Percentiles rank a stretch among this genome's conserved stretches.
Conservation (phyloP, 2,888 invertebrate species). For the Alcis repandata region DNA sequence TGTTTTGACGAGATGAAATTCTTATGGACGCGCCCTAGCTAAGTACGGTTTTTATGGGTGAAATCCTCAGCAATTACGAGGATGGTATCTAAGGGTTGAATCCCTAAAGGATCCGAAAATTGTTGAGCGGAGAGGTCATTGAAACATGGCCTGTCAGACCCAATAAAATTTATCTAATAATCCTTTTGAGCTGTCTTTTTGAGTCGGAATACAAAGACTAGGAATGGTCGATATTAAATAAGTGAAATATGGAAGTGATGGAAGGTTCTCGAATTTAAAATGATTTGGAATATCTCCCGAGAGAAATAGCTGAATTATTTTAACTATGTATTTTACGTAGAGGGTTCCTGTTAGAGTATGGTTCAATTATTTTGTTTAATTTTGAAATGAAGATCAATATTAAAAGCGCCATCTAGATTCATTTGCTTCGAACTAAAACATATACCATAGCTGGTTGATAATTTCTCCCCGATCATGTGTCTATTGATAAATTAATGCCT, state of each 20-base stretch:
- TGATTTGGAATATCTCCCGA: conserved; percentile 4
- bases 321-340: too few species aligned
- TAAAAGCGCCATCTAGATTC: too few species aligned
- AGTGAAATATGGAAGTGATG: conserved; percentile 19
- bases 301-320: conserved; percentile 1
- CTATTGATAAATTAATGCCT: too few species aligned
- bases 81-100: conserved; percentile 39
- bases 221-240: conserved; percentile 29
- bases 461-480: too few species aligned
- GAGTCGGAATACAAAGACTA: conserved; percentile 27
- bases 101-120: conserved; percentile 40
- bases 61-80: conserved; percentile 44
- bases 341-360: too few species aligned
- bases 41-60: conserved; percentile 42
- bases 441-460: too few species aligned
- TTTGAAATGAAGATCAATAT: too few species aligned
- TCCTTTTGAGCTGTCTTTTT: conserved; percentile 36
- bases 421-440: too few species aligned
- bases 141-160: conserved; percentile 39
- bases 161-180: conserved; percentile 43
- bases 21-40: conserved; percentile 32
- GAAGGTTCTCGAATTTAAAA: conserved; percentile 11
- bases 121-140: conserved; percentile 36
- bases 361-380: too few species aligned
- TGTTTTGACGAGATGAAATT: conserved; percentile 40